phyloP scores from a whole-genome alignment of 2,888 invertebrate genomes.

The Ariolimax columbianus region DNA sequence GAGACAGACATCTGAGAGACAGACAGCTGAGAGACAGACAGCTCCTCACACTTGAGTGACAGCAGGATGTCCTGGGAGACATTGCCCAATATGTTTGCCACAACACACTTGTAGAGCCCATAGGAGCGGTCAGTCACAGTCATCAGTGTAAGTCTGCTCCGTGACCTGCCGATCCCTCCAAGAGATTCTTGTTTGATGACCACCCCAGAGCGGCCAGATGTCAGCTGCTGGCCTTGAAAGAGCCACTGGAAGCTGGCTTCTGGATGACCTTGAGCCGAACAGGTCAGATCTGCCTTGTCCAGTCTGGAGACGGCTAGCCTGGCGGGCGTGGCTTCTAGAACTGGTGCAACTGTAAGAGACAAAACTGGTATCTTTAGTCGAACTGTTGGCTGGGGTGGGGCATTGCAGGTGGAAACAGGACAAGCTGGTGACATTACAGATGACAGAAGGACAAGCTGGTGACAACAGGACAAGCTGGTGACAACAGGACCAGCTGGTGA shows the following conservation, averaged over 20 bases:
- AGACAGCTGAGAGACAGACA: too few relatives aligned
- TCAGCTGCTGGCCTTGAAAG: conserved; percentile 52
- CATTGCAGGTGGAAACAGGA: too few relatives aligned
- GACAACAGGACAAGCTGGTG: too few relatives aligned
- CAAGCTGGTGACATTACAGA: too few relatives aligned
- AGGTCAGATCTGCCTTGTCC: conserved; percentile 57
- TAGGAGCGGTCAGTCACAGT: conserved; percentile 57
- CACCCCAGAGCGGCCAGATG: conserved; percentile 29
- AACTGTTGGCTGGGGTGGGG: too few relatives aligned
- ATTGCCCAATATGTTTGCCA: conserved; percentile 61
- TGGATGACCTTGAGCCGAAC: conserved; percentile 63
- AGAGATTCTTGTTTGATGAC: conserved; percentile 20
- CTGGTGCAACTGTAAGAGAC: conserved; percentile 60
- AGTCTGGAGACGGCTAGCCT: conserved; percentile 61
- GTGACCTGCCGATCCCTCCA: conserved; percentile 28
- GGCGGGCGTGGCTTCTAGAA: conserved; percentile 46
- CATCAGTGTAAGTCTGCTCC: conserved; percentile 52
- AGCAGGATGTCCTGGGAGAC: conserved; percentile 57
- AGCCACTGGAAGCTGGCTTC: conserved; percentile 65
- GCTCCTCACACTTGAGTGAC: conserved; percentile 63
- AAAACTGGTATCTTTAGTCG: too few relatives aligned
- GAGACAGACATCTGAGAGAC: too few relatives aligned
- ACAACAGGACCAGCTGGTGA: too few relatives aligned
- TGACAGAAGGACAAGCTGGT: too few relatives aligned
- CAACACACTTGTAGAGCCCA: conserved; percentile 65